These are phyloP conservation scores for Polypterus bichir DNA, from an alignment of 2,113 vertebrate genomes.

Conservation along the genomic window DNA sequence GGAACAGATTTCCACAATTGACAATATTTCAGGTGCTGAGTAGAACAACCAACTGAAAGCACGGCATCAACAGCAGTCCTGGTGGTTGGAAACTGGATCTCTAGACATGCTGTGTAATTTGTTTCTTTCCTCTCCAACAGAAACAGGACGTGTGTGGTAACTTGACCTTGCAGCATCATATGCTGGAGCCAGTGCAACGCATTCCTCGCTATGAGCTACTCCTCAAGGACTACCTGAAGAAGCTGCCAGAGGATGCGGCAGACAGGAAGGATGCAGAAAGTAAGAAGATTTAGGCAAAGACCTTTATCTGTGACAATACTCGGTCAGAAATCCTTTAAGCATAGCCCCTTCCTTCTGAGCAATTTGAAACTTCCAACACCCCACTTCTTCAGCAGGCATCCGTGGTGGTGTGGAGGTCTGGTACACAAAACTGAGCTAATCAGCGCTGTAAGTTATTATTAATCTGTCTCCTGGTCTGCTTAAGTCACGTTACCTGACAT, in stretches of 20 bases:
- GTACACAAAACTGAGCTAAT: too few relatives aligned
- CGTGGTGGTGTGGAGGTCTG: too few relatives aligned
- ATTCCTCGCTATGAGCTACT: conserved; percentile 90
- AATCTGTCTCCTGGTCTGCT: too few relatives aligned
- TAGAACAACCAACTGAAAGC: not conserved
- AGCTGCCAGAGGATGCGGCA: conserved; percentile 67
- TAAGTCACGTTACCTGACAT: too few relatives aligned
- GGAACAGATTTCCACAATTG: too few relatives aligned
- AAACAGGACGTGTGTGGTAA: conserved; percentile 89
- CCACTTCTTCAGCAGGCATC: too few relatives aligned
- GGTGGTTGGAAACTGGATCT: not conserved
- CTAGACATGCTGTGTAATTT: too few relatives aligned
- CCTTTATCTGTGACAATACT: too few relatives aligned
- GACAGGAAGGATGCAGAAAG: conserved; percentile 86
- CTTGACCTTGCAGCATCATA: conserved; percentile 90
- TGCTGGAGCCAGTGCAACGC: conserved; percentile 92
- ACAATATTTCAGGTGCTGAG: not conserved
- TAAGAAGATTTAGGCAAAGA: conserved; percentile 30
- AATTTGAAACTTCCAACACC: too few relatives aligned
- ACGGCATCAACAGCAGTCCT: not conserved
- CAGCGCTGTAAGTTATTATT: too few relatives aligned
- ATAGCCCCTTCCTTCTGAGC: too few relatives aligned
- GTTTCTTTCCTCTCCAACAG: conserved; percentile 32
- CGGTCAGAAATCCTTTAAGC: too few relatives aligned
- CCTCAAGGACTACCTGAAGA: conserved; percentile 90